A percentile compares a stretch with the other conserved stretches of the same genome.
Evolutionary conservation across 2,797 vertebrate genomes (phyloP).

Genomic region (Hydrophis major): DNA sequence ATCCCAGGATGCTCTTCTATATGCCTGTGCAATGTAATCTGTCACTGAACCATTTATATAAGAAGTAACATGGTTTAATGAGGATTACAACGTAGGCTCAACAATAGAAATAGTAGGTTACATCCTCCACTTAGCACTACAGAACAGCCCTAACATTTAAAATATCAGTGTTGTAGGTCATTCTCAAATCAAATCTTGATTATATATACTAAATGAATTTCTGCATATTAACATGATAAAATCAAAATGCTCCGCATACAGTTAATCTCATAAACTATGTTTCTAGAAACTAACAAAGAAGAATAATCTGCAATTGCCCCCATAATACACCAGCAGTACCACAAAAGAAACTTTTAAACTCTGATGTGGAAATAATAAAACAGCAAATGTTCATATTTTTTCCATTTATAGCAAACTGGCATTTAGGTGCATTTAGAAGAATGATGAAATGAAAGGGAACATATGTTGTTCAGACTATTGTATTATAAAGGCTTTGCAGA

Average conservation of each 20-base stretch:
- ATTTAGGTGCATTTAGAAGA: slow-evolving; percentile 61
- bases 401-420: slow-evolving; percentile 57
- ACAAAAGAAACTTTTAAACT: slow-evolving; percentile 5
- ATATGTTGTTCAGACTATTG: slow-evolving; percentile 58
- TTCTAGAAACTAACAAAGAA: neutral
- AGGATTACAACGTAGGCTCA: neutral
- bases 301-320: neutral
- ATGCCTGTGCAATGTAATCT: neutral
- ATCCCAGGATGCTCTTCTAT: no score
- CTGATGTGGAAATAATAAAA: slow-evolving; percentile 39
- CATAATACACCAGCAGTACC: neutral
- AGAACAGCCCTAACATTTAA: neutral
- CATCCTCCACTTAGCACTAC: neutral
- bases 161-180: neutral
- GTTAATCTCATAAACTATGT: neutral
- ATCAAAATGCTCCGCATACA: neutral
- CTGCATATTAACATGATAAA: neutral
- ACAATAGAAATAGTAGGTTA: neutral
- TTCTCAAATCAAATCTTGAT: neutral
- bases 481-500: neutral
- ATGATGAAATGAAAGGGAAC: slow-evolving; percentile 67
- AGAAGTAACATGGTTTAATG: no score
- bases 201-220: neutral
- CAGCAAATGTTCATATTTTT: slow-evolving; percentile 59
- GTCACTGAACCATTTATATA: neutral